Evolutionary conservation across 2,888 invertebrate species (phyloP), one percentile per base, ranked within the genome.

Genomic region (Standfussiana lucernea): DNA sequence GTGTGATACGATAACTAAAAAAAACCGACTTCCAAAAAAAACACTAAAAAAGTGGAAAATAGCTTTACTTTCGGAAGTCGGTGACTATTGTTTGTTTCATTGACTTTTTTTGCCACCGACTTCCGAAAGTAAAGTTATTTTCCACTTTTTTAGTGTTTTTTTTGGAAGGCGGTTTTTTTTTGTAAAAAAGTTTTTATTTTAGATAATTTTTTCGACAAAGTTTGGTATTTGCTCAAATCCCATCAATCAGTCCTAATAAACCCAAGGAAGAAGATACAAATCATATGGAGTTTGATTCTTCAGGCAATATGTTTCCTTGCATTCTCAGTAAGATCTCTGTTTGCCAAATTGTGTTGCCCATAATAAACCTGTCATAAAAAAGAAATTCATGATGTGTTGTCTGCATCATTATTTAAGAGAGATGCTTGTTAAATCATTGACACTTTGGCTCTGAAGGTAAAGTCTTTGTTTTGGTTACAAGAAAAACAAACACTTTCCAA

Each of bases 201-300:
- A n/a, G n/a, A 7, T 21, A 32, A 10, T 21, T 0, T 40, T 71
- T 71, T 80, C 18, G 40, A 80, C 45, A 42, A 79, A 42, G 28
- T 21, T 21, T 32, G 13, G 11, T 24, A 1, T 50, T 66, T 18
- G 28, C 18, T 18, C 8, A 18, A 32, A 56, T 56, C 2, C 28
- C 32, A 3, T 28, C 59, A 61, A 21, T 50, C 35, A 8, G 28
- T 11, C 1, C 5, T 15, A 28, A 21, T 37, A 21, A 28, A 45
- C 42, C 18, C 35, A 18, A 45, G 21, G 15, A 35, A 21, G 6
- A 28, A 59, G 4, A 18, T 28, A 37, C 1, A 15, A 15, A n/a
- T 72, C 15, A 37, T 40, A 37, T 18, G 32, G 28, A 28, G n/a
- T 50, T 32, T 2, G 11, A 62, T 77, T 50, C 1, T 64, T 42